Conservation (phyloP, 2,797 vertebrate species). For the Gallinago solitaria region DNA sequence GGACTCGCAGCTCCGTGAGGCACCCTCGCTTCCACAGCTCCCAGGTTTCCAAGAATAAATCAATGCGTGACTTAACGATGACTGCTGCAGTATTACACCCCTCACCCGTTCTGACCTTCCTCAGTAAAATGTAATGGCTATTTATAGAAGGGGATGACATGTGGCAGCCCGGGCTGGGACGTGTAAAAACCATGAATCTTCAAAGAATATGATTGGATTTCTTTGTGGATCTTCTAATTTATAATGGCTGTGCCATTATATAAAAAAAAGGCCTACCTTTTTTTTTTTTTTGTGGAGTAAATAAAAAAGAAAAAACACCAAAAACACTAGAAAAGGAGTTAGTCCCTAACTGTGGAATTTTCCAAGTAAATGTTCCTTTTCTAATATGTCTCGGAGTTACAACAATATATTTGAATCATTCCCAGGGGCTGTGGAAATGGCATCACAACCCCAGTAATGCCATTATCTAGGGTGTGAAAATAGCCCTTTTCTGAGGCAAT, state of each 20-base stretch:
- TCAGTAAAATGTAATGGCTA: slow-evolving; percentile 53
- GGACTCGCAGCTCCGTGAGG: not conserved
- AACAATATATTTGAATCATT: not conserved
- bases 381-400: not conserved
- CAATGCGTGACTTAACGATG: slow-evolving; percentile 48
- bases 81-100: slow-evolving; percentile 44
- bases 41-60: slow-evolving; percentile 61
- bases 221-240: not conserved
- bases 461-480: not conserved
- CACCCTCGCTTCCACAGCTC: not conserved
- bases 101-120: slow-evolving; percentile 47
- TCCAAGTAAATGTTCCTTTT: not conserved
- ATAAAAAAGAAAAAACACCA: not conserved
- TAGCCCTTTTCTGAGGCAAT: not conserved
- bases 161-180: not conserved
- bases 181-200: not conserved
- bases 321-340: not conserved
- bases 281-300: not conserved
- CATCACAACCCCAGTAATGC: not conserved
- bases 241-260: not conserved
- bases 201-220: not conserved
- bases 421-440: not conserved
- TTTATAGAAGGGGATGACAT: slow-evolving; percentile 26
- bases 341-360: not conserved
- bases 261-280: not conserved